Evolutionary conservation across 1,140 invertebrate species (phyloP).

Genomic region (Melanaphis sacchari): DNA sequence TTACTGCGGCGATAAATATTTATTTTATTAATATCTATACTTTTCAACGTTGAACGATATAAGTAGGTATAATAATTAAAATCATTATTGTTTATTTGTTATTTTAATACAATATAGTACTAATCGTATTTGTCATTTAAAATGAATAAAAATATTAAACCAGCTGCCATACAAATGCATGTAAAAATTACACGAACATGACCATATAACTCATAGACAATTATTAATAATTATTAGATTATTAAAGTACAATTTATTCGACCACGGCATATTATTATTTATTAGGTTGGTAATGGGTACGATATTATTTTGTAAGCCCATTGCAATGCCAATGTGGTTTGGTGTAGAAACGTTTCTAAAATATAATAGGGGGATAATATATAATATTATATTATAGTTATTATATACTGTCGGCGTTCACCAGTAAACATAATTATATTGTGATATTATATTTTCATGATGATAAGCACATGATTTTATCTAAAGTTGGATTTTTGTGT

Average conservation of each 20-base stretch:
- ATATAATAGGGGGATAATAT: neutral
- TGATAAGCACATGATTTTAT: slow-evolving; percentile 46
- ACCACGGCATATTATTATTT: neutral
- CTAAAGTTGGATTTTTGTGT: slow-evolving; percentile 49
- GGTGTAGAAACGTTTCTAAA: slow-evolving; percentile 29
- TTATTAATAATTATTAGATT: neutral
- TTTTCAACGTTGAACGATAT: neutral
- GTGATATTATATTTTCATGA: slow-evolving; percentile 5
- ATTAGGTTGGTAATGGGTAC: neutral
- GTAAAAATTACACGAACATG: neutral
- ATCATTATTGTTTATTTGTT: neutral
- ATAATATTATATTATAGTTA: neutral
- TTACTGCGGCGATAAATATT: neutral
- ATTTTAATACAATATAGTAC: neutral
- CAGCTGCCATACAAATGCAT: neutral
- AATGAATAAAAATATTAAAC: neutral
- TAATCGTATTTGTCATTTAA: neutral
- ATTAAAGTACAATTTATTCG: neutral
- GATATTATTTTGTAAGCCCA: neutral
- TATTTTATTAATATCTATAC: neutral
- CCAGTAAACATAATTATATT: slow-evolving; percentile 45
- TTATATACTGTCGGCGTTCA: slow-evolving; percentile 6
- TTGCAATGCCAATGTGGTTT: slow-evolving; percentile 12
- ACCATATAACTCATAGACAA: neutral
- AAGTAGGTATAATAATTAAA: neutral